A percentile compares a stretch with the other conserved stretches of the same genome.
phyloP scores from a whole-genome alignment of 1,140 invertebrate genomes.

The Neuroterus valhalla region DNA sequence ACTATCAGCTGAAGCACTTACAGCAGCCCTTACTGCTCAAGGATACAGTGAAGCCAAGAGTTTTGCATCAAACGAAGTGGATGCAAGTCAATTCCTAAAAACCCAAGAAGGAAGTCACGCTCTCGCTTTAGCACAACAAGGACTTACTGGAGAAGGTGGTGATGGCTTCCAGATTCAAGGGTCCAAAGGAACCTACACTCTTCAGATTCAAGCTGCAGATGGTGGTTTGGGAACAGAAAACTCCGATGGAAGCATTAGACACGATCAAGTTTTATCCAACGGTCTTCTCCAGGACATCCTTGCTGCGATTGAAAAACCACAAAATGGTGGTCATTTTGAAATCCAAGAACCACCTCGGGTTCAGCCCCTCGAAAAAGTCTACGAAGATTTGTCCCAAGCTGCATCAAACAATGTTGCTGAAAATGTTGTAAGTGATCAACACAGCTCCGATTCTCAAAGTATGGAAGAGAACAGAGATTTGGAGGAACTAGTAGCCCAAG shows the following conservation, averaged over 20 bases:
- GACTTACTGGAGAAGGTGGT: conserved; percentile 48
- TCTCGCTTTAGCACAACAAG: conserved; percentile 58
- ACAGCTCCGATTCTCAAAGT: conserved; percentile 41
- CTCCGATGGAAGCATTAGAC: conserved; percentile 75
- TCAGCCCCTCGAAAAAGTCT: conserved; percentile 56
- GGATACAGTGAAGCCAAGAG: conserved; percentile 58
- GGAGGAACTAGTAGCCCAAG: conserved; percentile 42
- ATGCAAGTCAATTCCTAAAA: conserved; percentile 63
- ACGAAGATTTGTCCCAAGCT: conserved; percentile 52
- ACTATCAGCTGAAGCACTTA: conserved; percentile 54
- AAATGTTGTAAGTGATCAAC: conserved; percentile 43
- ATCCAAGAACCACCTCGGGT: conserved; percentile 57
- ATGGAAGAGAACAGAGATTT: conserved; percentile 40
- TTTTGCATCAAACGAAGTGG: conserved; percentile 52
- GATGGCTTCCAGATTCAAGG: conserved; percentile 80
- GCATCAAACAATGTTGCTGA: conserved; percentile 35
- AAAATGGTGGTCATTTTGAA: conserved; percentile 55
- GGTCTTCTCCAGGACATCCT: conserved; percentile 86
- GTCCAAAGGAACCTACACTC: conserved; percentile 80
- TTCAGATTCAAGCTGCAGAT: conserved; percentile 83
- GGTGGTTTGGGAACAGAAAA: conserved; percentile 66
- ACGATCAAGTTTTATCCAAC: conserved; percentile 85
- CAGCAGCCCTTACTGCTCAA: conserved; percentile 56
- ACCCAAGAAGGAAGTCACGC: conserved; percentile 61
- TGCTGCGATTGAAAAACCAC: conserved; percentile 82